Evolutionary conservation across 2,797 vertebrate genomes (phyloP).

Genomic region (Siniperca scherzeri): DNA sequence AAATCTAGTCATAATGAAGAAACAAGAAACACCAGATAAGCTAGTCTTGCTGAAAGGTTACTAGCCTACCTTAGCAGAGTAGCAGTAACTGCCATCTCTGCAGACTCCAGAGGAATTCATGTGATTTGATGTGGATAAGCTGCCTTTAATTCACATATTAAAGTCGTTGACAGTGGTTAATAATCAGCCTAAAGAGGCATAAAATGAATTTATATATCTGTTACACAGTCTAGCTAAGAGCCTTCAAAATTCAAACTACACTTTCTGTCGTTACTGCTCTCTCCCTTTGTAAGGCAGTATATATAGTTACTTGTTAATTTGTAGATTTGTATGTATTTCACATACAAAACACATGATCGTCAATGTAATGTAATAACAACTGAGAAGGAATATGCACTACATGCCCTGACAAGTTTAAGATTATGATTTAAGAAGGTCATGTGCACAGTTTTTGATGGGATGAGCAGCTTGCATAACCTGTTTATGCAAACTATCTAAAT

Average conservation of each 20-base stretch:
- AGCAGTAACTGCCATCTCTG: not conserved
- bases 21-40: not conserved
- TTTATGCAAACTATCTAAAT: not conserved
- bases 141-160: not conserved
- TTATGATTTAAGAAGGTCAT: slow-evolving; percentile 15
- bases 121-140: not conserved
- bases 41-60: not conserved
- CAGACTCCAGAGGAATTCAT: not conserved
- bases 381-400: not conserved
- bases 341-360: no score
- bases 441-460: not conserved
- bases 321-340: no score
- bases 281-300: no score
- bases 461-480: not conserved
- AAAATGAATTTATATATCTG: not conserved
- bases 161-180: not conserved
- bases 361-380: not conserved
- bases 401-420: not conserved
- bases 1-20: not conserved
- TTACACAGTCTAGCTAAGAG: not conserved
- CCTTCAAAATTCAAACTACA: no score
- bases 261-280: no score
- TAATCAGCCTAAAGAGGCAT: no score
- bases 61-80: not conserved
- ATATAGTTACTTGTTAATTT: no score